These are phyloP conservation scores for Gasteruption jaculator DNA, from an alignment of 2,888 invertebrate genomes.

Conservation along the genomic window DNA sequence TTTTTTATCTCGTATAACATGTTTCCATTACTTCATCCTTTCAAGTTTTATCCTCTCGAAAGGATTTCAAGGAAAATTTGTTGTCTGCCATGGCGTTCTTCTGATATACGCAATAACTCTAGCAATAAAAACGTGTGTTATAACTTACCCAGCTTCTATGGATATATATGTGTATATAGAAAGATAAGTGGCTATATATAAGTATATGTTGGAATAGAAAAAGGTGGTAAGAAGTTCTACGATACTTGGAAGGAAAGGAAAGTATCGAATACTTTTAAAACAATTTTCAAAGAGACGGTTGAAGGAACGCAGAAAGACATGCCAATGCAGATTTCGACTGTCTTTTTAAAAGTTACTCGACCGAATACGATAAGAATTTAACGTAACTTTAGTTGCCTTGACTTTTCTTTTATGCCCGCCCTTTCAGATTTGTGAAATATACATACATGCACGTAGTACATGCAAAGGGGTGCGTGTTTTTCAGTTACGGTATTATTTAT, in stretches of 20 bases:
- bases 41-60: constrained; percentile 15
- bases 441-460: no score
- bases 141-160: constrained; percentile 29
- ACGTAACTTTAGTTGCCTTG: constrained; percentile 24
- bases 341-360: no score
- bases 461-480: no score
- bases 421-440: constrained; percentile 14
- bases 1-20: no score
- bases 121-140: constrained; percentile 42
- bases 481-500: no score
- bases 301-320: constrained; percentile 7
- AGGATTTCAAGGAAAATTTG: constrained; percentile 35
- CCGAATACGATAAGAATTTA: constrained; percentile 35
- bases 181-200: no score
- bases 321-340: constrained; percentile 17
- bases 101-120: constrained; percentile 40
- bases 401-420: constrained; percentile 21
- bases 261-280: no score
- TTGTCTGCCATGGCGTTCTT: constrained; percentile 31
- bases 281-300: no score
- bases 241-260: background rate
- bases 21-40: no score
- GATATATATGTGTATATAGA: no score
- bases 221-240: no score
- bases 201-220: no score